These are phyloP conservation scores for Leucosticte australis DNA, from an alignment of 2,113 vertebrate genomes.

Conservation along the genomic window DNA sequence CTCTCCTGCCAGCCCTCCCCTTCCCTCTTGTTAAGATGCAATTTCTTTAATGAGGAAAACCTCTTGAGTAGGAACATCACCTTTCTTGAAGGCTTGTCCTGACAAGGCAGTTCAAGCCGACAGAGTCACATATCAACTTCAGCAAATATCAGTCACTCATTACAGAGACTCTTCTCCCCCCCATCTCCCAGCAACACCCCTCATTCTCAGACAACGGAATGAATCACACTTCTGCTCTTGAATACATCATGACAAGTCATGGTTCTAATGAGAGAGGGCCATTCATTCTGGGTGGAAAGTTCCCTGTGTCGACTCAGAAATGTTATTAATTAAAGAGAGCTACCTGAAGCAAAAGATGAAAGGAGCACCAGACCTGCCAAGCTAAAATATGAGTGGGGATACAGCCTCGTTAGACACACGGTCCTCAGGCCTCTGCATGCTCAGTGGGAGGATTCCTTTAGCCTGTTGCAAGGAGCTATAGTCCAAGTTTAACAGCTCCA, in stretches of 20 bases:
- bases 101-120: constrained; percentile 78
- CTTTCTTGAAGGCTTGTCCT: constrained; percentile 76
- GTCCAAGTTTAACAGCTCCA: constrained; percentile 36
- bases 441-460: constrained; percentile 44
- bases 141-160: constrained; percentile 80
- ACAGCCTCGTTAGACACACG: constrained; percentile 75
- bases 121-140: constrained; percentile 75
- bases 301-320: constrained; percentile 76
- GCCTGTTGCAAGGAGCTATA: constrained; percentile 53
- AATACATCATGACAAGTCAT: constrained; percentile 79
- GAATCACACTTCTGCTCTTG: constrained; percentile 73
- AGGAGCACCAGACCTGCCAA: constrained; percentile 71
- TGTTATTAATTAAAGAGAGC: constrained; percentile 83
- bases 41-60: constrained; percentile 71
- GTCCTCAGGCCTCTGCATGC: constrained; percentile 54
- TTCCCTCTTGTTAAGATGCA: constrained; percentile 70
- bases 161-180: constrained; percentile 70
- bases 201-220: constrained; percentile 75
- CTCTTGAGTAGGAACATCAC: constrained; percentile 72
- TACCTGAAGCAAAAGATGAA: constrained; percentile 78
- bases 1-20: constrained; percentile 40
- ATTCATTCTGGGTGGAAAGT: constrained; percentile 80
- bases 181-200: constrained; percentile 51
- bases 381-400: constrained; percentile 74
- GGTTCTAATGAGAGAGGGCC: constrained; percentile 82